Evolutionary conservation across 2,797 vertebrate species (phyloP).

Genomic region (Cynodonichthys magdalenae): DNA sequence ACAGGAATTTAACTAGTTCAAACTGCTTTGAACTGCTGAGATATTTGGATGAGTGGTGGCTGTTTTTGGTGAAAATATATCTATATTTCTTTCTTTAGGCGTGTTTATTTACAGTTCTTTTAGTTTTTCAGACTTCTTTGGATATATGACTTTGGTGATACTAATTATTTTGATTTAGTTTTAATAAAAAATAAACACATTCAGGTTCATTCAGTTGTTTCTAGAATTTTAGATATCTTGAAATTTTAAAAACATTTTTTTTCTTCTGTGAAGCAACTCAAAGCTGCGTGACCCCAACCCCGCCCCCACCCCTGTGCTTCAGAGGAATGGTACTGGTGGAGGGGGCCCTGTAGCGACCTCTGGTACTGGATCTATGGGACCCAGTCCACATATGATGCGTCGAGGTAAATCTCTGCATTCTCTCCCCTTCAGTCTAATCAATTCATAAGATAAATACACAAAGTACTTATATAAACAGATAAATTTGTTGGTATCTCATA

Average conservation of each 20-base stretch:
- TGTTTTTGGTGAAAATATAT: no score
- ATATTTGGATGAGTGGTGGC: conserved; percentile 9
- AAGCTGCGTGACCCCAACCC: conserved; percentile 86
- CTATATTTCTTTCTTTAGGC: conserved; percentile 27
- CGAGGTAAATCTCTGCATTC: conserved; percentile 80
- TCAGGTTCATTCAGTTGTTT: no score
- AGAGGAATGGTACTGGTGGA: conserved; percentile 81
- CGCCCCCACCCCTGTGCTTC: conserved; percentile 73
- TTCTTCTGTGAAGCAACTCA: conserved; percentile 70
- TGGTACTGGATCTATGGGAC: conserved; percentile 82
- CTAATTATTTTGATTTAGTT: background rate
- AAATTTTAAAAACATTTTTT: background rate
- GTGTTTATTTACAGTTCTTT: conserved; percentile 51
- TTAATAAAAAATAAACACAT: background rate
- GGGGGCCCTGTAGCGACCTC: conserved; percentile 65
- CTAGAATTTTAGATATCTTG: background rate
- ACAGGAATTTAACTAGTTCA: conserved; percentile 40
- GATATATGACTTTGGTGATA: conserved; percentile 33
- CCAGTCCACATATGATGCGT: conserved; percentile 90
- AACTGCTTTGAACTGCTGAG: conserved; percentile 48
- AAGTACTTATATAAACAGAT: no score
- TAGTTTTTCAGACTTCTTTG: conserved; percentile 28
- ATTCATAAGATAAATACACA: no score
- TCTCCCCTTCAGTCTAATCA: background rate
- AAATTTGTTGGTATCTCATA: no score